Conservation (phyloP, 2,888 invertebrate genomes). For the Mamestra brassicae region DNA sequence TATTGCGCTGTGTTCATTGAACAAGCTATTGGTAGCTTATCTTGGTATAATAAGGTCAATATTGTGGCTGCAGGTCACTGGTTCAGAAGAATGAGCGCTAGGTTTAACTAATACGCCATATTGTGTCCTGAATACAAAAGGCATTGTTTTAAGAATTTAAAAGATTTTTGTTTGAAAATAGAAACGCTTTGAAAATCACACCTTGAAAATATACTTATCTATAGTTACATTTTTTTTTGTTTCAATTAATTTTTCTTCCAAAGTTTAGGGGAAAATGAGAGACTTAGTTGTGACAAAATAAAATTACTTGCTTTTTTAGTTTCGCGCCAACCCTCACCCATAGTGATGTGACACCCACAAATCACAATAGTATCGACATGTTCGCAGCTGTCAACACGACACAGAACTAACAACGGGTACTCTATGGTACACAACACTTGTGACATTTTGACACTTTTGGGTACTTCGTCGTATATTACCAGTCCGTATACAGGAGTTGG, state of each 20-base stretch:
- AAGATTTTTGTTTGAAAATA: not conserved
- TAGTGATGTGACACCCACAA: constrained; percentile 60
- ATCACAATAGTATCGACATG: constrained; percentile 60
- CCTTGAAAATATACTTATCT: too few species aligned
- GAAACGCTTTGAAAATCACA: too few species aligned
- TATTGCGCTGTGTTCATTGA: constrained; percentile 39
- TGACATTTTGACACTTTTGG: constrained; percentile 63
- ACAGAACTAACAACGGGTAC: constrained; percentile 73
- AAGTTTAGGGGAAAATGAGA: not conserved
- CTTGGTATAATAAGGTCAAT: constrained; percentile 31
- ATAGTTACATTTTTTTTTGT: too few species aligned
- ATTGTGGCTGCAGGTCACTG: constrained; percentile 19
- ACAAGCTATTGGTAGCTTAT: constrained; percentile 22
- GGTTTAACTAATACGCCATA: not conserved
- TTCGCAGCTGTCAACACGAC: constrained; percentile 70
- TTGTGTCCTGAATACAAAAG: not conserved
- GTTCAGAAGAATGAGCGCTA: constrained; percentile 28
- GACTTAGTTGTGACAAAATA: not conserved
- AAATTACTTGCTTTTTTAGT: not conserved
- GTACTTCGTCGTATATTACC: constrained; percentile 80
- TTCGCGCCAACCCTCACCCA: constrained; percentile 16
- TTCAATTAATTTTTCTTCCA: not conserved
- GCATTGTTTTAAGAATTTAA: not conserved
- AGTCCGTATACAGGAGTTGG: constrained; percentile 89
- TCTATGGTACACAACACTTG: constrained; percentile 68